phyloP scores from a whole-genome alignment of 35 echinoderm and acorn worm genomes.

The Eucidaris tribuloides region DNA sequence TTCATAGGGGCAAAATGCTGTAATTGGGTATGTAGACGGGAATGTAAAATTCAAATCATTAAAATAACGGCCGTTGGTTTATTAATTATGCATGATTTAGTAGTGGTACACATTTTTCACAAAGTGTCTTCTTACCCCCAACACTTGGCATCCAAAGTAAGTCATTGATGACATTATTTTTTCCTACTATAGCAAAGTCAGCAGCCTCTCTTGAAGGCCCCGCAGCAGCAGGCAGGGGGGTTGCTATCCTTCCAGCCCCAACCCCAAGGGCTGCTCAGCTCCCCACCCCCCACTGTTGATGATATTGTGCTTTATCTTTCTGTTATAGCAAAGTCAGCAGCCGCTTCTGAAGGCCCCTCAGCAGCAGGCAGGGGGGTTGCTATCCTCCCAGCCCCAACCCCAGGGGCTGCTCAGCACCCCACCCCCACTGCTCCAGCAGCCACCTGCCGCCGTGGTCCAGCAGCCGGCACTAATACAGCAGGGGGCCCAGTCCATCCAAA shows the following conservation, averaged over 20 bases:
- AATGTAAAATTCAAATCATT: too few relatives aligned
- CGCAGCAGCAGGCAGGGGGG: neutral
- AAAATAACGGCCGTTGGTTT: too few relatives aligned
- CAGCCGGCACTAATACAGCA: neutral
- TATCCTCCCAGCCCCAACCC: too few relatives aligned
- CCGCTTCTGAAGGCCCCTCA: conserved; percentile 23
- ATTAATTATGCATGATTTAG: too few relatives aligned
- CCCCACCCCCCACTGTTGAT: too few relatives aligned
- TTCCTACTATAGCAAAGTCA: conserved; percentile 1
- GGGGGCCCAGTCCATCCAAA: neutral
- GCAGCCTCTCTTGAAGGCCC: conserved; percentile 26
- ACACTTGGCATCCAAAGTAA: too few relatives aligned
- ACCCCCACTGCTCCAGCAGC: conserved; percentile 12
- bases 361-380: too few relatives aligned
- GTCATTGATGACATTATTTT: neutral
- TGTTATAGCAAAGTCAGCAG: conserved; percentile 19
- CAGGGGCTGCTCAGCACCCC: neutral
- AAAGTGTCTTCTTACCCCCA: too few relatives aligned
- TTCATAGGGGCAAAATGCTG: too few relatives aligned
- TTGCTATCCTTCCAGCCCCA: neutral
- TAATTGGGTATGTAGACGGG: too few relatives aligned
- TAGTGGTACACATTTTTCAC: too few relatives aligned
- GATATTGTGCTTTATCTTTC: too few relatives aligned
- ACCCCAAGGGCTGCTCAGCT: conserved; percentile 1
- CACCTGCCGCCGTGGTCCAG: neutral